These are phyloP conservation scores for Rhincodon typus DNA, from an alignment of 2,797 vertebrate species.

Conservation along the genomic window DNA sequence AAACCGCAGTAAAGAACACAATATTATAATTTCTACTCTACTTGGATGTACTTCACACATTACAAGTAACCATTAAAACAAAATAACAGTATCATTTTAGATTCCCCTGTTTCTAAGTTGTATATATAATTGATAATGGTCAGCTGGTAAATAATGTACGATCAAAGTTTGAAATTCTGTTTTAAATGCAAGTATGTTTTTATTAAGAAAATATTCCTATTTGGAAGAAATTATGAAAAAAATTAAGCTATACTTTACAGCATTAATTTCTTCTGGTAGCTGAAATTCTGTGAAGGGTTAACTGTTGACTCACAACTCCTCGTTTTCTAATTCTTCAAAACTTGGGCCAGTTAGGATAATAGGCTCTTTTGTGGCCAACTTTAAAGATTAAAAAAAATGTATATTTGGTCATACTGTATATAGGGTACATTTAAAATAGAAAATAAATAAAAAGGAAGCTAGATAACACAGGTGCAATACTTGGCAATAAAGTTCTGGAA, in stretches of 20 bases:
- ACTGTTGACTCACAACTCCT: constrained; percentile 72
- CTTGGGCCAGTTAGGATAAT: constrained; percentile 91
- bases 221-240: not conserved
- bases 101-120: not conserved
- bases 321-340: constrained; percentile 74
- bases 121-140: not conserved
- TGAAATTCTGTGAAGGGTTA: not conserved
- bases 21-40: not conserved
- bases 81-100: not conserved
- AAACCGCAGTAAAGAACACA: not conserved
- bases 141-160: not conserved
- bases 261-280: not conserved
- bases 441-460: not conserved
- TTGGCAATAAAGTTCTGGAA: not conserved
- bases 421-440: not conserved
- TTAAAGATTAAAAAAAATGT: constrained; percentile 37
- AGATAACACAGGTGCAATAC: not conserved
- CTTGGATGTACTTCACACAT: not conserved
- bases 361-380: constrained; percentile 90
- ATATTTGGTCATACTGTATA: not conserved
- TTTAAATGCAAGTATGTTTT: not conserved
- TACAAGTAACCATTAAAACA: not conserved
- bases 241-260: not conserved
- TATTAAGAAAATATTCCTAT: not conserved
- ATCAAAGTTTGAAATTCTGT: not conserved